A percentile compares a stretch with the other conserved stretches of the same genome.
phyloP scores from a whole-genome alignment of 30 jellyfish, hydroid and myxozoan species.

The Hydractinia echinata region DNA sequence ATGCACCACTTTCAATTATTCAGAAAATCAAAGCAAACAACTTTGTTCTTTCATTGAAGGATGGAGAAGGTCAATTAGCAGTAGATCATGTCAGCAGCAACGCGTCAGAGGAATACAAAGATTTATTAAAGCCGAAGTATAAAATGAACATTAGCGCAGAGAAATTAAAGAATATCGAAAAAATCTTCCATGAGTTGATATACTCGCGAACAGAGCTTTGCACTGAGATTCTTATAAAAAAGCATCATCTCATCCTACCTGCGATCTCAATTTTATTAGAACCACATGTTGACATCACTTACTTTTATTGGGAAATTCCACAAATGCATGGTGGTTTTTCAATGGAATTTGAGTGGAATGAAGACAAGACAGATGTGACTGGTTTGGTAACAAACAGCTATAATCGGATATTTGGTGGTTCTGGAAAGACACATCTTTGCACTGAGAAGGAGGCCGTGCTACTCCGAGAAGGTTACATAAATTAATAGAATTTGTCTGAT shows the following conservation, averaged over 20 bases:
- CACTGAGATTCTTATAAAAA: neutral
- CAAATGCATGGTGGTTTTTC: conserved; percentile 34
- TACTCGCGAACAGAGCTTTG: neutral
- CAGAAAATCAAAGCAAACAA: neutral
- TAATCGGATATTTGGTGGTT: conserved; percentile 29
- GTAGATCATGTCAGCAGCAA: conserved; percentile 1
- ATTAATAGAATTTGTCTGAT: no score
- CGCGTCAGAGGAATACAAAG: conserved; percentile 17
- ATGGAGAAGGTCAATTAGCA: conserved; percentile 19
- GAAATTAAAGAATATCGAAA: conserved; percentile 1
- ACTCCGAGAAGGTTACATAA: conserved; percentile 7
- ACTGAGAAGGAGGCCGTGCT: neutral
- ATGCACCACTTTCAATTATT: conserved; percentile 22
- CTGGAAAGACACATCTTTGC: conserved; percentile 33
- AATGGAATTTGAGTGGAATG: conserved; percentile 17
- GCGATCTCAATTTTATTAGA: conserved; percentile 1
- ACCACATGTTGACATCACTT: neutral
- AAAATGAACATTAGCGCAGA: neutral
- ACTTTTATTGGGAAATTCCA: conserved; percentile 12
- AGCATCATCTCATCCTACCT: conserved; percentile 13
- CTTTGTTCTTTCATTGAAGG: neutral
- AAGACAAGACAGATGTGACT: conserved; percentile 16
- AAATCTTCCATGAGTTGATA: conserved; percentile 28
- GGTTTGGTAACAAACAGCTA: conserved; percentile 23
- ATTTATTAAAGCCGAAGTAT: conserved; percentile 6